Evolutionary conservation across 1,140 invertebrate species (phyloP), one percentile per base, ranked within the genome.

Genomic region (Drosophila sturtevanti): DNA sequence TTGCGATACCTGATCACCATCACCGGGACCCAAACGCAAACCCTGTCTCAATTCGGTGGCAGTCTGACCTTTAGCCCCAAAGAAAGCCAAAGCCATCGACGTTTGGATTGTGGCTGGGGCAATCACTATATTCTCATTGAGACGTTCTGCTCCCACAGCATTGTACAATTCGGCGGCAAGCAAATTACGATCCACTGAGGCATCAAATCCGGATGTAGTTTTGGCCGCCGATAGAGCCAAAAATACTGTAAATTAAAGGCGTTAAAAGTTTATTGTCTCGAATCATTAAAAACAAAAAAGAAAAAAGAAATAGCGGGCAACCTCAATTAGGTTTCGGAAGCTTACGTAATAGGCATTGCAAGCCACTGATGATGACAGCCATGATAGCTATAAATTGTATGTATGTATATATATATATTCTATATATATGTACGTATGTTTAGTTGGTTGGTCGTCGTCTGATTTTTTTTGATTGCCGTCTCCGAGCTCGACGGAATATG

Each of bases 11-110:
- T 90, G 81, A 34, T 91, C 90, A 6, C 58, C 68, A 66, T 91
- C 79, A 6, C 78, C 74, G 0, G 77, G 74, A 4, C 90, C 90
- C 18, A 91, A 37, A 1, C 87, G 71, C 61, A 90, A 35, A 11
- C 90, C 90, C 55, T 81, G 73, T 63, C 91, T 79, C 27, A 91
- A 48, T 63, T 91, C 90, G 0, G 58, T 77, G 21, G 90, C 90
- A 21, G 90, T 91, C 62, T 77, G 79, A 48, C 90, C 90, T 63
- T 91, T 91, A 65, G 90, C 90, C 1, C 90, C 90, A 59, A 72
- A 85, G 48, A 84, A 91, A 18, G 90, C 87, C 73, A 91, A 54
- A 0, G 90, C 90, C 90, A 91, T 90, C 6, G 90, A 85, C 44
- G 52, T 89, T 60, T 91, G 90, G 37, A 91, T 91, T 21, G 79